Evolutionary conservation across 2,113 vertebrate genomes (phyloP).

Genomic region (Rhea pennata): DNA sequence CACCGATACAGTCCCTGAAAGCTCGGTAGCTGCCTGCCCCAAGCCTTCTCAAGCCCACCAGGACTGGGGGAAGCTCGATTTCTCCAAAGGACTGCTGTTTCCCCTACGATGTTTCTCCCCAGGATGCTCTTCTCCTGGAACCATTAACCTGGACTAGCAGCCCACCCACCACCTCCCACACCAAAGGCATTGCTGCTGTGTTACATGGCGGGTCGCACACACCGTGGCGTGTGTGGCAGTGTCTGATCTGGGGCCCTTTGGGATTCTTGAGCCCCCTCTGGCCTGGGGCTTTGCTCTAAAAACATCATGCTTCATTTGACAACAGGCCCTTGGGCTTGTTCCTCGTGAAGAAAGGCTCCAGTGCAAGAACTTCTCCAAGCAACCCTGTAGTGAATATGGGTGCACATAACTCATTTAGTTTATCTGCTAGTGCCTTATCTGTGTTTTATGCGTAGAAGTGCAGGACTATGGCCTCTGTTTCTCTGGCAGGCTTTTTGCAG

Average conservation of each 20-base stretch:
- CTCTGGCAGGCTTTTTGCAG: not conserved
- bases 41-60: not conserved
- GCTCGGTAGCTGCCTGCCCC: not conserved
- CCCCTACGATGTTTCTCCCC: not conserved
- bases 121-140: not conserved
- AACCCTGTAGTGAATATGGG: not conserved
- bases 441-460: not conserved
- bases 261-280: not conserved
- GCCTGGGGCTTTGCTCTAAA: not conserved
- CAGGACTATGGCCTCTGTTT: fast-evolving
- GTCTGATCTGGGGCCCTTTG: not conserved
- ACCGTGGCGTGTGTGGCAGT: not conserved
- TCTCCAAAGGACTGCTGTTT: not conserved
- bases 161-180: fast-evolving
- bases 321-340: not conserved
- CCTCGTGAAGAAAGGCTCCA: not conserved
- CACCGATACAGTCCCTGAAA: not conserved
- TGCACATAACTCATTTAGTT: not conserved
- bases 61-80: not conserved
- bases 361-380: not conserved
- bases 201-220: not conserved
- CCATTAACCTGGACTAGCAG: not conserved
- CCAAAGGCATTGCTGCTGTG: fast-evolving
- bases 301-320: not conserved
- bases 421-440: not conserved